Percentiles rank a stretch among this genome's conserved stretches.
Conservation (phyloP, 2,888 invertebrate species). For the Ormyrus pomaceus region DNA sequence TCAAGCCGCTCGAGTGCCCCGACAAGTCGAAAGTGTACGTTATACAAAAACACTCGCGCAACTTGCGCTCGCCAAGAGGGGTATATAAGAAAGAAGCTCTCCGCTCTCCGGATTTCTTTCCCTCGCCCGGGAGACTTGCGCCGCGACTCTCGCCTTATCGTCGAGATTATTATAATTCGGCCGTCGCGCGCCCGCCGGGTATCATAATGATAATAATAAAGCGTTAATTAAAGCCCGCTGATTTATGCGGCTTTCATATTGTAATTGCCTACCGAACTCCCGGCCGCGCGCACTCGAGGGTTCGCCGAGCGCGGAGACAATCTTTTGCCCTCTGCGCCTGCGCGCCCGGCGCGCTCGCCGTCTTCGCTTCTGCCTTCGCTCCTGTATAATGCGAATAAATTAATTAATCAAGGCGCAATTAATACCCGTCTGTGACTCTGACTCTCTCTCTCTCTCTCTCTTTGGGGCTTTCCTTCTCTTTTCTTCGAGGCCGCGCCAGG, state of each 20-base stretch:
- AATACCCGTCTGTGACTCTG: constrained; percentile 62
- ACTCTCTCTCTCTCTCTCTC: constrained; percentile 43
- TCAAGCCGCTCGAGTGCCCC: neutral
- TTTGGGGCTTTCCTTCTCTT: constrained; percentile 9
- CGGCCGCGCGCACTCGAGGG: constrained; percentile 38
- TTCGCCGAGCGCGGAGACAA: constrained; percentile 48
- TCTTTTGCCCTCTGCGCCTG: constrained; percentile 58
- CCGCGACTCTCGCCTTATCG: constrained; percentile 34
- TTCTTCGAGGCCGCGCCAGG: constrained; percentile 47
- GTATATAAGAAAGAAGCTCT: constrained; percentile 10
- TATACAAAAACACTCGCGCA: constrained; percentile 3
- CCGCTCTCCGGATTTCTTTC: too few species aligned
- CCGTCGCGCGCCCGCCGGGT: constrained; percentile 40
- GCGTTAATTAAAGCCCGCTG: constrained; percentile 74
- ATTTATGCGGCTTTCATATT: constrained; percentile 75
- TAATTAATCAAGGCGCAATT: constrained; percentile 71
- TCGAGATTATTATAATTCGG: constrained; percentile 58
- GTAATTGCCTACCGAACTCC: constrained; percentile 74
- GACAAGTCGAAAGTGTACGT: neutral
- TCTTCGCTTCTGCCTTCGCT: constrained; percentile 43
- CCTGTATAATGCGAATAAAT: constrained; percentile 68
- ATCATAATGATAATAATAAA: constrained; percentile 74
- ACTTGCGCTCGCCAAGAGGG: neutral
- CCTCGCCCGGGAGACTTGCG: neutral
- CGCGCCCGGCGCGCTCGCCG: constrained; percentile 56